A percentile compares a stretch with the other conserved stretches of the same genome.
Evolutionary conservation across 2,797 vertebrate species (phyloP).

Genomic region (Acipenser oxyrinchus): DNA sequence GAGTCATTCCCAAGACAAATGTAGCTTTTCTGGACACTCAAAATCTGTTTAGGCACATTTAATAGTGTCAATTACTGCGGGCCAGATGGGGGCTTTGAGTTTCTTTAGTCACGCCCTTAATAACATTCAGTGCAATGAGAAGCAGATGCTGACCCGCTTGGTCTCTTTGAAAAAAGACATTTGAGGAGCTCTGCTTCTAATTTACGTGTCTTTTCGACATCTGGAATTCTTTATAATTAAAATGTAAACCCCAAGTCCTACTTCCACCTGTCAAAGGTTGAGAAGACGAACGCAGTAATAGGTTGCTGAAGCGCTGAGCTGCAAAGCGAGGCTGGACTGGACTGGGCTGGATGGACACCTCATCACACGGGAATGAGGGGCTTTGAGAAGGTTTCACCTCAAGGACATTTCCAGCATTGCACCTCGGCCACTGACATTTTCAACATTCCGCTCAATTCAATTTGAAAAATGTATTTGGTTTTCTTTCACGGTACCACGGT

Average conservation of each 20-base stretch:
- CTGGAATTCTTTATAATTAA: conserved; percentile 99
- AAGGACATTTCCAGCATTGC: too few relatives aligned
- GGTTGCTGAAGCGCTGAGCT: conserved; percentile 68
- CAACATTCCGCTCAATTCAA: too few relatives aligned
- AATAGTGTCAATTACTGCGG: conserved; percentile 97
- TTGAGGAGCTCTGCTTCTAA: conserved; percentile 95
- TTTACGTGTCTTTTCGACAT: conserved; percentile 92
- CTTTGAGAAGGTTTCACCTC: too few relatives aligned
- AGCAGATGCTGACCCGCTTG: conserved; percentile 95
- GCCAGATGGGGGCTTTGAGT: conserved; percentile 81
- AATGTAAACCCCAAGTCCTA: conserved; percentile 93
- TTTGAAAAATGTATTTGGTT: too few relatives aligned
- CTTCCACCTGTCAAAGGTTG: conserved; percentile 99
- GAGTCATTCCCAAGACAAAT: conserved; percentile 93
- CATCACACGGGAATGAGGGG: too few relatives aligned
- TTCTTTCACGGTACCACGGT: too few relatives aligned
- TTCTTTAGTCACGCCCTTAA: conserved; percentile 95
- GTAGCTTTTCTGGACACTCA: conserved; percentile 90
- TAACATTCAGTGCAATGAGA: conserved; percentile 96
- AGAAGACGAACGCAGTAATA: conserved; percentile 98
- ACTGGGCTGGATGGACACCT: conserved; percentile 9
- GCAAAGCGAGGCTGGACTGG: conserved; percentile 42
- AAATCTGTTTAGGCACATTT: conserved; percentile 97
- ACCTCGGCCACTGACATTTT: too few relatives aligned
- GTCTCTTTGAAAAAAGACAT: conserved; percentile 95